Base-by-base conservation (phyloP, 2,888 invertebrate genomes). In the Dryobotodes eremita region DNA sequence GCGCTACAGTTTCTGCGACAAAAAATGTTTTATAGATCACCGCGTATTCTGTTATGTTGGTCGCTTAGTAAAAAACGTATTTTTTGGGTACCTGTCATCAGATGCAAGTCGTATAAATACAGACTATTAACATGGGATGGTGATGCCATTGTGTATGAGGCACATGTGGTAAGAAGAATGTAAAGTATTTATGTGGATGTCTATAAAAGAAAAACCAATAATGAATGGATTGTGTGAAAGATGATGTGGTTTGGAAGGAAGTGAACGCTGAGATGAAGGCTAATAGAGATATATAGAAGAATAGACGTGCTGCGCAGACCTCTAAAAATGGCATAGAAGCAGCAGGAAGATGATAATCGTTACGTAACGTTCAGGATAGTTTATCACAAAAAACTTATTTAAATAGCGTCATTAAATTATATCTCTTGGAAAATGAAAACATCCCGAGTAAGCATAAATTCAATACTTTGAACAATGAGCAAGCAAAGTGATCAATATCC, bases 41-140 rank as follows among this genome's bases (percentile, higher is more conserved):
- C 31, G 73, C 57, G 80, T 36, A 65, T 84, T 80, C 36, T 55
- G 53, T 31, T 57, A 59, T 7, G 26, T 46, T 69, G 31, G 15
- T 15, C 36, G 1, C 17, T 48, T 2, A 17, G 46, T 55, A 79
- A 70, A 71, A 71, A 71, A 55, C 5, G 17, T 69, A 72, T 74
- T 31, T 46, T 31, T 77, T 31, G 26, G 17, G 46, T 31, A n/a
- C 50, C 20, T 59, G 71, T 31, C n/a, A 46, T 74, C 17, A 13
- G 31, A 55, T 74, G 2, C 57, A 23, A n/a, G n/a, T 62, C 11
- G 13, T 53, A 17, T 46, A 17, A 13, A 26, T n/a, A n/a, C 7
- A 53, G 31, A 10, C 17, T 53, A 46, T 15, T 36, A 62, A 20
- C 6, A 23, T 53, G 11, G 11, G 23, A 11, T 42, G 20, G 36